Percentiles rank a stretch among this genome's conserved stretches.
phyloP scores from a whole-genome alignment of 2,797 vertebrate genomes.

The Ara ararauna region DNA sequence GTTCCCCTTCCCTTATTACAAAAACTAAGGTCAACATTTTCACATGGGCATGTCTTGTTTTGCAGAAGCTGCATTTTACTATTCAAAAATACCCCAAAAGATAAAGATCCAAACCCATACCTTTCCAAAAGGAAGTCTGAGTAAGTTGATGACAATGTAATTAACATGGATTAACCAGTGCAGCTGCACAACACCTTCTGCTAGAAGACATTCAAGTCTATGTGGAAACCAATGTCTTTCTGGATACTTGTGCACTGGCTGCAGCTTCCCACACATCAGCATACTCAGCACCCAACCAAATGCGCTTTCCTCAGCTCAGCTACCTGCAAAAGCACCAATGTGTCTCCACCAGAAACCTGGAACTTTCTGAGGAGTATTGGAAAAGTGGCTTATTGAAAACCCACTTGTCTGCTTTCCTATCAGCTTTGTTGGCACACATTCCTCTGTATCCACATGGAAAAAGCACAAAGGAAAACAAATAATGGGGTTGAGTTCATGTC shows the following conservation, averaged over 20 bases:
- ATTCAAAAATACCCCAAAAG: neutral
- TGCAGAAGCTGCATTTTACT: neutral
- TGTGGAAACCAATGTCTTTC: neutral
- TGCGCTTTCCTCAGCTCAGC: neutral
- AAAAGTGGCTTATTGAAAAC: neutral
- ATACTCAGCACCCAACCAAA: neutral
- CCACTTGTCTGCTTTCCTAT: neutral
- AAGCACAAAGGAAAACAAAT: neutral
- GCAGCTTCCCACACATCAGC: neutral
- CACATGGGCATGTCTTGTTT: neutral
- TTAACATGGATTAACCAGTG: neutral
- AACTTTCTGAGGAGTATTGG: neutral
- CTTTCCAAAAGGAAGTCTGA: neutral
- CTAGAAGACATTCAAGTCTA: neutral
- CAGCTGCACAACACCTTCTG: neutral
- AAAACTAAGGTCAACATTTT: neutral
- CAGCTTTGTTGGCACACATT: neutral
- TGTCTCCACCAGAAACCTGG: neutral
- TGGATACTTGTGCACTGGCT: neutral
- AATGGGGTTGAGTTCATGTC: neutral
- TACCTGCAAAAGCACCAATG: neutral
- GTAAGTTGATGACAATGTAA: neutral
- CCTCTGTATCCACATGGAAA: neutral
- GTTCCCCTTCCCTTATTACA: neutral
- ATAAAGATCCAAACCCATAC: neutral